phyloP scores from a whole-genome alignment of 1,140 invertebrate species.

The Ceratoteleas bidentatus region DNA sequence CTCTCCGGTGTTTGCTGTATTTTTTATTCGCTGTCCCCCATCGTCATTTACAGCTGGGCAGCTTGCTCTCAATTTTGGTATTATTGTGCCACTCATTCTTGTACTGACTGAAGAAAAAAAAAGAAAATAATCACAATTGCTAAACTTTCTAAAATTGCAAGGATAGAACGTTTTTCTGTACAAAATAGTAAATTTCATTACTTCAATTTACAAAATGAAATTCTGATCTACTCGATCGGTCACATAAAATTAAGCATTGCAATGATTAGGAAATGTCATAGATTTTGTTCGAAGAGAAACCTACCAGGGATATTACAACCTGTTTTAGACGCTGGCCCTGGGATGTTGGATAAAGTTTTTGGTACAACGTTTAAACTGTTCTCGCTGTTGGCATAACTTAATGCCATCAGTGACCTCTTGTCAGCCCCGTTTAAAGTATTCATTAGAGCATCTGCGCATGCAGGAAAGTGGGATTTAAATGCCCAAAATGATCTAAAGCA shows the following conservation, averaged over 20 bases:
- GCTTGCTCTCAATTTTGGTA: constrained; percentile 90
- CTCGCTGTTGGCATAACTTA: constrained; percentile 81
- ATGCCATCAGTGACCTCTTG: constrained; percentile 88
- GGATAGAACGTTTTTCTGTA: no score
- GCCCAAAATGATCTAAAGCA: constrained; percentile 91
- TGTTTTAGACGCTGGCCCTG: constrained; percentile 76
- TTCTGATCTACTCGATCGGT: no score
- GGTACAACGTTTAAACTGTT: constrained; percentile 80
- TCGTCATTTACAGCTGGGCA: constrained; percentile 85
- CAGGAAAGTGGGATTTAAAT: constrained; percentile 94
- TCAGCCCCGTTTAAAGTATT: constrained; percentile 91
- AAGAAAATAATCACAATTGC: no score
- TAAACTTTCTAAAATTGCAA: no score
- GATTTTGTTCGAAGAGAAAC: constrained; percentile 22
- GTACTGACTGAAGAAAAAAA: no score
- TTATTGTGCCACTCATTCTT: no score
- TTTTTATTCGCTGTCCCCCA: constrained; percentile 75
- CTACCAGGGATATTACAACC: constrained; percentile 76
- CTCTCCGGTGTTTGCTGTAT: constrained; percentile 83
- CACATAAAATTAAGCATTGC: no score
- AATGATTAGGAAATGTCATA: no score
- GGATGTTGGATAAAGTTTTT: constrained; percentile 74
- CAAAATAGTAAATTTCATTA: no score
- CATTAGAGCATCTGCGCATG: constrained; percentile 92
- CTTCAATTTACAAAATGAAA: no score